Base-by-base conservation (phyloP, 2,888 invertebrate species). In the Drosophila peninsularis region DNA sequence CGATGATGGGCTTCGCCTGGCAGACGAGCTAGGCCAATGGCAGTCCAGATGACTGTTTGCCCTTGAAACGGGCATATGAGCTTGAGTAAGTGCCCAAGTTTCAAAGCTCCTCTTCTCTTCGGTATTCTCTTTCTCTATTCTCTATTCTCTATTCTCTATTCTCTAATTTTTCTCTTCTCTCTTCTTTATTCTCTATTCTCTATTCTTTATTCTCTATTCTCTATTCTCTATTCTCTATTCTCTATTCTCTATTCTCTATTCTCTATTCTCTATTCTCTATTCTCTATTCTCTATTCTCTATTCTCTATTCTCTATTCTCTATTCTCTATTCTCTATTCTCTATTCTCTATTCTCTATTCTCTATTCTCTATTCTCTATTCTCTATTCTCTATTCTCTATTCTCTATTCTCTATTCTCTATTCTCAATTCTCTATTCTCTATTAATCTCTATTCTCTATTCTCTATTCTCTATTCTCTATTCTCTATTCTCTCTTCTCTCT, bases 21-120 rank as follows among this genome's bases (percentile, higher is more conserved):
- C 24, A 24, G 44, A 9, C 21, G 13, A 21, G 42, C 17, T 41
- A 11, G 17, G 17, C 17, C 39, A 41, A 19, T 41, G 11, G 9
- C 37, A 52, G 66, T n/a, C 73, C 73, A 72, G 65, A 47, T 66
- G 65, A 42, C 42, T 19, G 44, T 62, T 24, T 17, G 41, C 41
- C 45, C 47, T 45, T 58, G 42, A 14, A 42, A 9, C 1, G 55
- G 65, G 49, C 14, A 44, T 56, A 56, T 32, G 11, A 6, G n/a
- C 37, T 62, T n/a, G 42, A 21, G 7, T 5, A 56, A 41, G 13
- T 13, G 14, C 5, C 10, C 36, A n/a, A n/a, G n/a, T n/a, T n/a
- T n/a, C n/a, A n/a, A n/a, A n/a, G n/a, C n/a, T n/a, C n/a, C n/a
- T n/a, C n/a, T n/a, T n/a, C 13, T 36, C 9, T 9, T 36, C 34